A percentile compares a stretch with the other conserved stretches of the same genome.
These are phyloP conservation scores for Oscheius sp. DNA, from an alignment of 2,888 invertebrate genomes.

Conservation along the genomic window DNA sequence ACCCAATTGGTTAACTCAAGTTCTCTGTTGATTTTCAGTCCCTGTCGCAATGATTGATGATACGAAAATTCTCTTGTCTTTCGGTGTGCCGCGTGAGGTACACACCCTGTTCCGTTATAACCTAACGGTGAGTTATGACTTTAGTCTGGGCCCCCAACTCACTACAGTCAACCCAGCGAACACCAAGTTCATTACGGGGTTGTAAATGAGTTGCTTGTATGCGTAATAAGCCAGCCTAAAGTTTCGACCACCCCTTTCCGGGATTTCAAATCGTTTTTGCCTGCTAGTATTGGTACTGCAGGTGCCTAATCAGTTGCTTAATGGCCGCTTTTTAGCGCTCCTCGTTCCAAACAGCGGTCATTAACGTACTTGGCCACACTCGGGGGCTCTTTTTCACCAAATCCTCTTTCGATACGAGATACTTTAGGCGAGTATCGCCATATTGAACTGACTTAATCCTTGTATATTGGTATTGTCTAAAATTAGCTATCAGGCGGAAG, in stretches of 20 bases:
- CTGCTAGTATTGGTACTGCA: neutral
- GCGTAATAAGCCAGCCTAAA: neutral
- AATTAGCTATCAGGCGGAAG: no score
- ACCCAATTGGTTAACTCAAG: no score
- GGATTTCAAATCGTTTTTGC: neutral
- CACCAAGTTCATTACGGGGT: conserved; percentile 13
- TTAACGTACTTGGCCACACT: conserved; percentile 30
- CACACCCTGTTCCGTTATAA: neutral
- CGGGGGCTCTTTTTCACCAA: neutral
- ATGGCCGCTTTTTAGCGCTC: conserved; percentile 29
- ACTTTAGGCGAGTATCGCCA: neutral
- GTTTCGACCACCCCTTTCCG: neutral
- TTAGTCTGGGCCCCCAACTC: neutral
- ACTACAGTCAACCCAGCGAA: neutral
- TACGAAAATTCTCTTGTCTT: no score
- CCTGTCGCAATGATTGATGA: no score
- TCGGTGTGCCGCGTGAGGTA: no score
- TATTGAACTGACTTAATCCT: neutral
- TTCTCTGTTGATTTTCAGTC: no score
- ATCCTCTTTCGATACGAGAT: neutral
- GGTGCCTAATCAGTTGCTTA: conserved; percentile 34
- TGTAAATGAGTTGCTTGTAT: conserved; percentile 13
- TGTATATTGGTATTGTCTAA: no score
- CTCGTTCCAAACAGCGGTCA: conserved; percentile 29
- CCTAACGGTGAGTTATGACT: conserved; percentile 14